phyloP scores from a whole-genome alignment of 2,113 vertebrate genomes.

The Vidua chalybeata region DNA sequence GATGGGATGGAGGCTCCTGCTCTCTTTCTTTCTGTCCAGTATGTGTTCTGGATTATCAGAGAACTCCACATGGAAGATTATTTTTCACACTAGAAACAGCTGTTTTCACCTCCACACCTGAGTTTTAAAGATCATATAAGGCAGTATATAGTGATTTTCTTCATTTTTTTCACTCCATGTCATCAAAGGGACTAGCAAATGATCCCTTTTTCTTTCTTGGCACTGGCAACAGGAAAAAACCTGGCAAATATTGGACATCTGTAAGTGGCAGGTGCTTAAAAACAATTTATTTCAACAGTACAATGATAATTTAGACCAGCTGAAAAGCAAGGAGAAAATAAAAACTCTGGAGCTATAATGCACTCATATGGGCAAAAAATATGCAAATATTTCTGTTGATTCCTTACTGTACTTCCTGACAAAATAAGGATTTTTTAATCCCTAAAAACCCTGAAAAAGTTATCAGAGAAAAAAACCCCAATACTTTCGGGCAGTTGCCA shows the following conservation, averaged over 20 bases:
- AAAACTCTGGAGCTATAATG: not conserved
- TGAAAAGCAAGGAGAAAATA: not conserved
- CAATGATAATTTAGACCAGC: not conserved
- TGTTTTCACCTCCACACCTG: not conserved
- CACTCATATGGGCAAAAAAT: not conserved
- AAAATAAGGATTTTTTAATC: not conserved
- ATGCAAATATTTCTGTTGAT: not conserved
- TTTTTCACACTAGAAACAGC: not conserved
- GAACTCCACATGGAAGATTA: not conserved
- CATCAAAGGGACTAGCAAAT: not conserved
- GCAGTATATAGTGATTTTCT: not conserved
- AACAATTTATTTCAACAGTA: not conserved
- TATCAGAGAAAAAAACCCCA: not conserved
- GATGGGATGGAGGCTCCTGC: not conserved
- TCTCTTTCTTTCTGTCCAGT: not conserved
- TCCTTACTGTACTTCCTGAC: not conserved
- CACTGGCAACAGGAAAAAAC: not conserved
- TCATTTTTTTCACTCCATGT: not conserved
- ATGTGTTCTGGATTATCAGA: not conserved
- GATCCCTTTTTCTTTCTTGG: not conserved
- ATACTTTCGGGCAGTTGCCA: not conserved
- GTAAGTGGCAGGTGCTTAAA: not conserved
- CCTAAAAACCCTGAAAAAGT: not conserved
- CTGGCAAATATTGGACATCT: not conserved
- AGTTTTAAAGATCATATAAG: not conserved